Percentiles rank a stretch among this genome's conserved stretches.
phyloP scores from a whole-genome alignment of 1,140 invertebrate genomes.

The Drosophila orosa region DNA sequence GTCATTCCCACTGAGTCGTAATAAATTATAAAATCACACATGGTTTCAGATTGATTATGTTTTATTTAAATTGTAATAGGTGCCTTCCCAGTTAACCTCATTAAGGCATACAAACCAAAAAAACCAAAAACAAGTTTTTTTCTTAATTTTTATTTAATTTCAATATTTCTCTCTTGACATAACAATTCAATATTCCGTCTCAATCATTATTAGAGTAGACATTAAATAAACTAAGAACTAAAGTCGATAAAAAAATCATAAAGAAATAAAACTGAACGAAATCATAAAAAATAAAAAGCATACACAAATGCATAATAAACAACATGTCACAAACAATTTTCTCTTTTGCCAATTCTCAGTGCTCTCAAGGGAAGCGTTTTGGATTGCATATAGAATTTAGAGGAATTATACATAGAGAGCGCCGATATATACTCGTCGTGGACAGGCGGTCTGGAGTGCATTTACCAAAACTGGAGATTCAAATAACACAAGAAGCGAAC shows the following conservation, averaged over 20 bases:
- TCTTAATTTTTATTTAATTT: constrained; percentile 82
- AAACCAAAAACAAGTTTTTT: constrained; percentile 30
- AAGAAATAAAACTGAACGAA: constrained; percentile 69
- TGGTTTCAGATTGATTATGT: neutral
- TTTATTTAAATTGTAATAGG: neutral
- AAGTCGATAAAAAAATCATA: constrained; percentile 55
- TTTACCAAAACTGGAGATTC: constrained; percentile 38
- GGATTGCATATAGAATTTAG: constrained; percentile 26
- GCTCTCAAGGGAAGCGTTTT: constrained; percentile 33
- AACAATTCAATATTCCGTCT: constrained; percentile 81
- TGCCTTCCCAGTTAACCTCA: too few relatives aligned
- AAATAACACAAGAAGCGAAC: constrained; percentile 53
- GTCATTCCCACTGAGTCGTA: neutral
- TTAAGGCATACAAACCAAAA: neutral
- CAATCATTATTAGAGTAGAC: constrained; percentile 75
- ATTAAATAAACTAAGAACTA: constrained; percentile 81
- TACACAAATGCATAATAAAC: constrained; percentile 82
- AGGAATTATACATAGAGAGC: constrained; percentile 35
- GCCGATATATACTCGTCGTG: constrained; percentile 24
- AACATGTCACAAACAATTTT: constrained; percentile 77
- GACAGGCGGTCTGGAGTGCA: constrained; percentile 71
- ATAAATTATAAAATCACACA: neutral
- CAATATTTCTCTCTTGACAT: constrained; percentile 77
- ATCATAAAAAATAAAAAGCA: constrained; percentile 71
- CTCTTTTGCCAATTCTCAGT: constrained; percentile 33